Percentiles rank a stretch among this genome's conserved stretches.
Conservation (phyloP, 2,888 invertebrate species). For the Tortrix viridana region DNA sequence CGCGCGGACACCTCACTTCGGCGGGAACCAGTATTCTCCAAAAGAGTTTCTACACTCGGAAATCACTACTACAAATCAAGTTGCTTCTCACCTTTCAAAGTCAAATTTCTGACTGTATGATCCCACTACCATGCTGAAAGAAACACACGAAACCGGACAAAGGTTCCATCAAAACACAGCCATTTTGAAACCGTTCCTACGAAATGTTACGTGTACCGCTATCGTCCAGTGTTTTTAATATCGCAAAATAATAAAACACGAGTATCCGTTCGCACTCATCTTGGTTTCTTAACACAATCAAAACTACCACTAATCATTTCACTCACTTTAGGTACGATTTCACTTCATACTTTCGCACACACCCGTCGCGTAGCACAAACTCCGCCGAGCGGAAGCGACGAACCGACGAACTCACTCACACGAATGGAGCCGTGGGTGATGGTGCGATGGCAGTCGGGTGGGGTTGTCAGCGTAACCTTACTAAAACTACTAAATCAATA, state of each 20-base stretch:
- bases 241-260: constrained; percentile 55
- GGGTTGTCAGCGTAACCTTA: constrained; percentile 53
- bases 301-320: constrained; percentile 83
- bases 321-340: constrained; percentile 81
- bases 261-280: constrained; percentile 82
- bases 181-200: constrained; percentile 86
- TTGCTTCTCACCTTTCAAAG: constrained; percentile 85
- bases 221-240: constrained; percentile 62
- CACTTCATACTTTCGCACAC: constrained; percentile 84
- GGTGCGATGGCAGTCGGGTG: constrained; percentile 45
- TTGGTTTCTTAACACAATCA: constrained; percentile 75
- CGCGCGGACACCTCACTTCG: constrained; percentile 67
- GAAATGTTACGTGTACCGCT: constrained; percentile 80
- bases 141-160: constrained; percentile 86
- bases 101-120: constrained; percentile 85
- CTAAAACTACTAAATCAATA: constrained; percentile 37
- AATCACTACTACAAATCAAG: constrained; percentile 55
- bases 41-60: constrained; percentile 53
- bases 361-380: constrained; percentile 78
- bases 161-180: constrained; percentile 89
- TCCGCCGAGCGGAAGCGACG: constrained; percentile 74
- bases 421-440: constrained; percentile 60
- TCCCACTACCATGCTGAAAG: constrained; percentile 88
- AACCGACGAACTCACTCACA: constrained; percentile 75
- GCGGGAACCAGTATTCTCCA: constrained; percentile 79